Conservation (phyloP, 2,888 invertebrate genomes). For the Deilephila elpenor region DNA sequence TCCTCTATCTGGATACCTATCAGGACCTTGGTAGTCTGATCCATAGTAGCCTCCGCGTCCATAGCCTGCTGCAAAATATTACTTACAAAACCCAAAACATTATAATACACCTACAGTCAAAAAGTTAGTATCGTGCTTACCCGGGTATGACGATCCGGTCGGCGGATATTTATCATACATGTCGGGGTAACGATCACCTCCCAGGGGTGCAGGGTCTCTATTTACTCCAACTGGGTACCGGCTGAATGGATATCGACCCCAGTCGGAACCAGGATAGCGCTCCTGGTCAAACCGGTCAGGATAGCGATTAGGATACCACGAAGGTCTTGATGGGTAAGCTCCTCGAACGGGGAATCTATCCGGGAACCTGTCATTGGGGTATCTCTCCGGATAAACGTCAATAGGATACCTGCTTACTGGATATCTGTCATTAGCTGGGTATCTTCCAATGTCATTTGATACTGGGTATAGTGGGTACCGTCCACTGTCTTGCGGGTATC, state of each 20-base stretch:
- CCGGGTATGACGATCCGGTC: constrained; percentile 81
- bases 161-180: constrained; percentile 85
- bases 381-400: constrained; percentile 68
- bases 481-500: constrained; percentile 69
- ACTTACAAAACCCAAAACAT: background rate
- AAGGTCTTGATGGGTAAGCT: constrained; percentile 67
- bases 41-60: constrained; percentile 76
- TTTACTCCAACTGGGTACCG: constrained; percentile 79
- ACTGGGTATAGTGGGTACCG: constrained; percentile 54
- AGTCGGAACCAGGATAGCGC: constrained; percentile 67
- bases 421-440: constrained; percentile 69
- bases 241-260: constrained; percentile 77
- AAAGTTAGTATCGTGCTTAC: constrained; percentile 63
- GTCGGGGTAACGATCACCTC: constrained; percentile 80
- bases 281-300: constrained; percentile 82
- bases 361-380: constrained; percentile 66
- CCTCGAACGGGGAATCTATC: constrained; percentile 69
- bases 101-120: background rate
- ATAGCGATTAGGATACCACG: constrained; percentile 67
- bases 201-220: constrained; percentile 79
- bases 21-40: constrained; percentile 66
- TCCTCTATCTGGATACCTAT: constrained; percentile 79
- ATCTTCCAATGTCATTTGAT: constrained; percentile 57
- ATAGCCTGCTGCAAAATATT: constrained; percentile 57
- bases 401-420: constrained; percentile 73